Conservation (phyloP, 2,113 vertebrate genomes). For the Leucopternis melanops region DNA sequence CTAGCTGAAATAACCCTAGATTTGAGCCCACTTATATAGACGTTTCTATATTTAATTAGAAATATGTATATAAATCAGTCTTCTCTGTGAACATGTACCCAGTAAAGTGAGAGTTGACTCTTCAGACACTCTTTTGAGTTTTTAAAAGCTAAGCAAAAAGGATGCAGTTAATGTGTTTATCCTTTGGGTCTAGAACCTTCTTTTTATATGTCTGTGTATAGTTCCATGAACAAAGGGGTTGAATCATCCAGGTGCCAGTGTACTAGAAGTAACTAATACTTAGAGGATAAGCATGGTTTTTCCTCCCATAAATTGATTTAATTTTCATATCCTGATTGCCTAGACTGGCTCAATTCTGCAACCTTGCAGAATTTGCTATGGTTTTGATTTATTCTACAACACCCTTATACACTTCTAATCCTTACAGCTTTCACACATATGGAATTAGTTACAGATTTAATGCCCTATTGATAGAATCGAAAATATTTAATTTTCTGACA, state of each 20-base stretch:
- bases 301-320: conserved; percentile 3
- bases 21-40: background rate
- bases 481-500: conserved; percentile 41
- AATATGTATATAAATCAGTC: background rate
- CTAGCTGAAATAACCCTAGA: background rate
- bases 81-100: background rate
- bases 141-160: background rate
- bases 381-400: conserved; percentile 38
- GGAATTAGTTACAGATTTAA: conserved; percentile 45
- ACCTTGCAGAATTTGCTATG: conserved; percentile 17
- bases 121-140: background rate
- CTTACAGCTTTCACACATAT: background rate
- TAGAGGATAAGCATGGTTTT: background rate
- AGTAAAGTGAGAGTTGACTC: background rate
- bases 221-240: background rate
- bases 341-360: conserved; percentile 1
- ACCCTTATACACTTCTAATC: background rate
- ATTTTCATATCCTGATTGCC: conserved; percentile 20
- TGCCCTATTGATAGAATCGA: background rate
- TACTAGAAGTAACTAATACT: background rate
- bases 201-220: background rate
- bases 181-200: background rate
- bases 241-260: background rate
- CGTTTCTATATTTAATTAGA: background rate
- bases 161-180: background rate